Evolutionary conservation across 2,113 vertebrate genomes (phyloP).

Genomic region (Chaetorhynchus papuensis): DNA sequence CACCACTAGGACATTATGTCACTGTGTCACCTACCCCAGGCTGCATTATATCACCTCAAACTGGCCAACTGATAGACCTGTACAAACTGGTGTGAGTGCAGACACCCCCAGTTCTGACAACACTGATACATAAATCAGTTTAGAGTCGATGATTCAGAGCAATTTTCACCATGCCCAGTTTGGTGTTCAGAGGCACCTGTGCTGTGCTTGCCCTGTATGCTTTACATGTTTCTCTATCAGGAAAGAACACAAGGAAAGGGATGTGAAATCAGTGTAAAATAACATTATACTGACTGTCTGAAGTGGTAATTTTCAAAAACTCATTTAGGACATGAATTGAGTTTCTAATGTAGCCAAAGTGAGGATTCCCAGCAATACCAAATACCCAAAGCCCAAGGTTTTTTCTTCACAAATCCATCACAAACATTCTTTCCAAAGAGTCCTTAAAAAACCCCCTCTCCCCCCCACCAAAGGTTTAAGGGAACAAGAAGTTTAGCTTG

Average conservation of each 20-base stretch:
- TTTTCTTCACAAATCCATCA: neutral
- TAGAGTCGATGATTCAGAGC: neutral
- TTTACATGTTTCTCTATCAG: neutral
- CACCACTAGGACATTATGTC: neutral
- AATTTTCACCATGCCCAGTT: neutral
- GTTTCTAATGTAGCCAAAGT: neutral
- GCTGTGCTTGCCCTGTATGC: neutral
- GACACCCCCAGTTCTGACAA: neutral
- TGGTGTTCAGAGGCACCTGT: neutral
- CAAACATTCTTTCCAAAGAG: neutral
- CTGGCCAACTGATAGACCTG: neutral
- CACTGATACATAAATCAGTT: fast-evolving
- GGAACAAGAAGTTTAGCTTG: neutral
- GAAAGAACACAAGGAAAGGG: neutral
- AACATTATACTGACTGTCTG: neutral
- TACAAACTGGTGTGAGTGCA: neutral
- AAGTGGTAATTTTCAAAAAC: neutral
- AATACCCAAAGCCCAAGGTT: fast-evolving
- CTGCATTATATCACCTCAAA: neutral
- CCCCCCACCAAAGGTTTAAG: neutral
- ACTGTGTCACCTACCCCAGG: neutral
- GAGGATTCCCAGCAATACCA: neutral
- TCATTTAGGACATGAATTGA: neutral
- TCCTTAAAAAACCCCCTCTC: neutral
- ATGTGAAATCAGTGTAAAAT: neutral